Evolutionary conservation across 2,113 vertebrate genomes (phyloP), one percentile per base, ranked within the genome.

Genomic region (Empidonax traillii): DNA sequence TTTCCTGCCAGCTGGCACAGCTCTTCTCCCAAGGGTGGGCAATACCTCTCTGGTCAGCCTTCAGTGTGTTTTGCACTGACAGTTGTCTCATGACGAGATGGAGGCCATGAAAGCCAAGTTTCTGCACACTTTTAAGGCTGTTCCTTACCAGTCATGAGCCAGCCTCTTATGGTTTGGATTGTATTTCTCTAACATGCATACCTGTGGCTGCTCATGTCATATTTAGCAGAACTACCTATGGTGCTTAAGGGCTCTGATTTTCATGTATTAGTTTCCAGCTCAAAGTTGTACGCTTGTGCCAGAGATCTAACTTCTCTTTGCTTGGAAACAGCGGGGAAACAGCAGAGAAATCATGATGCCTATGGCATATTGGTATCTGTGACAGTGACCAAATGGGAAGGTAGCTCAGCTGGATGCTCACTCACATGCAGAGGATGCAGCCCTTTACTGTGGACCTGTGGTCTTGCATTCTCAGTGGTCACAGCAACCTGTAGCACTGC

Each of bases 131-230:
- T 47, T 9, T 30, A n/a, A 61, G 30, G 53, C 10, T 79, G 5
- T 21, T 85, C 33, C 72, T 31, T 30, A 22, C 4, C 28, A 69
- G n/a, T 28, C 35, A 28, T 30, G 30, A 79, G 35, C 22, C 43
- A 90, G 0, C 2, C 4, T 71, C 20, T 80, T 17, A 27, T 0
- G 1, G 21, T 35, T 76, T 62, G 87, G 3, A 9, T 37, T 51
- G 23, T 15, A 11, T 55, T 83, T 65, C 31, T 79, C 30, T 75
- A 30, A 63, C 30, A 37, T 0, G 1, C 9, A n/a, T 23, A 56
- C 14, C 31, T 44, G 21, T 47, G 13, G 8, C 24, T 73, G 27
- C 49, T 88, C n/a, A n/a, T 23, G n/a, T 35, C 41, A 56, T 47
- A 49, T 76, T 76, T 73, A 76, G 58, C 33, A 66, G 28, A 77